phyloP scores from a whole-genome alignment of 2,888 invertebrate genomes.

The Drosophila testacea region DNA sequence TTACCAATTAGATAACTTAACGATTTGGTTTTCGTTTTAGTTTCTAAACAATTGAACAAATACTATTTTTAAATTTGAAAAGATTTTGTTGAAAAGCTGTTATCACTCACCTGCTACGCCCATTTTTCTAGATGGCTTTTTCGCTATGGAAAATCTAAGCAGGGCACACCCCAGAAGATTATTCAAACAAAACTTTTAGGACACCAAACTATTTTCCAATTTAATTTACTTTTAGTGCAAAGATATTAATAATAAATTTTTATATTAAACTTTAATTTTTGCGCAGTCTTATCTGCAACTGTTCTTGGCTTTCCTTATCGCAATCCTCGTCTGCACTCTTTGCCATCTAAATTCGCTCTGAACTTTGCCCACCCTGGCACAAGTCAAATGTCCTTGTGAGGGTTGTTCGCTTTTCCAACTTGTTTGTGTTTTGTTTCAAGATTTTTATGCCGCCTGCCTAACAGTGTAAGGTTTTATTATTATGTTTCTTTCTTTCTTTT shows the following conservation, averaged over 20 bases:
- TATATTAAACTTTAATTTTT: slow-evolving; percentile 4
- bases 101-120: slow-evolving; percentile 67
- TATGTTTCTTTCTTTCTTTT: slow-evolving; percentile 28
- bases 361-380: slow-evolving; percentile 52
- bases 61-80: neutral
- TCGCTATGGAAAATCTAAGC: slow-evolving; percentile 20
- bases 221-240: neutral
- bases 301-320: slow-evolving; percentile 32
- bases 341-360: slow-evolving; percentile 57
- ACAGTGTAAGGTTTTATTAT: slow-evolving; percentile 20
- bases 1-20: accelerated
- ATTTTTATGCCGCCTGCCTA: slow-evolving; percentile 44
- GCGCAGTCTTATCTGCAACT: slow-evolving; percentile 32
- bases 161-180: slow-evolving; percentile 46
- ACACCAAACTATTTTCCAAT: neutral
- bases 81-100: slow-evolving; percentile 6
- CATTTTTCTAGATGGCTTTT: slow-evolving; percentile 45
- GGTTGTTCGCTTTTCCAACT: slow-evolving; percentile 57
- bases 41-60: neutral
- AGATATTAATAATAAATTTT: neutral
- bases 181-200: neutral
- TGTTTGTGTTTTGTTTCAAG: slow-evolving; percentile 67
- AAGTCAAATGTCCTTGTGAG: slow-evolving; percentile 68
- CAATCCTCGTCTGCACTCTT: slow-evolving; percentile 49
- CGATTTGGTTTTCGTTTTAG: accelerated